Conservation (phyloP, 2,113 vertebrate genomes). For the Sinocyclocheilus anophthalmus region DNA sequence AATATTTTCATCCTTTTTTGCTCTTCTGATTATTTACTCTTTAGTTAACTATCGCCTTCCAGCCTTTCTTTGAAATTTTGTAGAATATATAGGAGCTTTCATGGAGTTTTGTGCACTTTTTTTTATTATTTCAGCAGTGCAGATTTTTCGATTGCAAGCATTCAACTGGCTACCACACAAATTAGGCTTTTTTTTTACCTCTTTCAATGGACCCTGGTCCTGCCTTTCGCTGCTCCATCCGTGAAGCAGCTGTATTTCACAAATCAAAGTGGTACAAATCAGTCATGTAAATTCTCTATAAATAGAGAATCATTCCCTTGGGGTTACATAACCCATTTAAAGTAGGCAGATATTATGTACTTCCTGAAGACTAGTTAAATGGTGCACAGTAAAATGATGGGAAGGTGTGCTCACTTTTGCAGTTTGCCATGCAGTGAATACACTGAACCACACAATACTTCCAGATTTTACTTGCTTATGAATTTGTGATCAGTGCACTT, state of each 20-base stretch:
- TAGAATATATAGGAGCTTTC: background rate
- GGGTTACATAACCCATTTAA: background rate
- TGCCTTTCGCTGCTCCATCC: constrained; percentile 75
- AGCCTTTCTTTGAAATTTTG: background rate
- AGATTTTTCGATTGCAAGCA: background rate
- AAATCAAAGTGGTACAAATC: constrained; percentile 57
- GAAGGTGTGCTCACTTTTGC: constrained; percentile 11
- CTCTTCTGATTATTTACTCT: background rate
- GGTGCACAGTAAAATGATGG: background rate
- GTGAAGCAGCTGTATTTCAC: constrained; percentile 63
- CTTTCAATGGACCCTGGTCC: constrained; percentile 71
- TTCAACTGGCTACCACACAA: background rate
- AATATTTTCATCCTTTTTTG: background rate
- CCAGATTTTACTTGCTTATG: background rate
- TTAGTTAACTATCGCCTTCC: background rate
- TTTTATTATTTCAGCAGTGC: background rate
- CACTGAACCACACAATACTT: background rate
- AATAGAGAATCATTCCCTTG: constrained; percentile 14
- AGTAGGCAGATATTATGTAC: background rate
- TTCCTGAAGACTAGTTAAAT: background rate
- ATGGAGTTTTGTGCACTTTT: background rate
- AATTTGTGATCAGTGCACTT: background rate
- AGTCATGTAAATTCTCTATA: constrained; percentile 17
- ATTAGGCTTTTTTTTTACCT: constrained; percentile 70
- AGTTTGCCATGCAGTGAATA: background rate